Base-by-base conservation (phyloP, 2,113 vertebrate species). In the Hystrix cristata region DNA sequence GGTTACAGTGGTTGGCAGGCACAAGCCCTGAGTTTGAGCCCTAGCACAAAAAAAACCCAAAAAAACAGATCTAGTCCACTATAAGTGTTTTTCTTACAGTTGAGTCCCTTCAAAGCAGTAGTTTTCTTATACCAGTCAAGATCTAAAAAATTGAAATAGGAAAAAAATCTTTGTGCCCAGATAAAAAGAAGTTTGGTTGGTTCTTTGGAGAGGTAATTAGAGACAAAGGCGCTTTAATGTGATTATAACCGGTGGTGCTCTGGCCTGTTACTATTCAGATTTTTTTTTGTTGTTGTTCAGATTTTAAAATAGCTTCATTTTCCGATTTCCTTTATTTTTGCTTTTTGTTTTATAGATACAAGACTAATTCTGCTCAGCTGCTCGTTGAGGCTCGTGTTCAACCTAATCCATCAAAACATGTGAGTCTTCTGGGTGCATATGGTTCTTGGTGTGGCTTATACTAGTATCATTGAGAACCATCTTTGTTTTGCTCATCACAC, bases 311-410 rank as follows among this genome's bases (percentile, higher is more conserved):
- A 10, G 62, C 65, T 94, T 94, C 7, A 46, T 59, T 57, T 96
- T 91, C 46, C 87, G 64, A 97, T 87, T 97, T 57, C 69, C 62
- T 95, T 84, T 69, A 59, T 76, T 84, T 91, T 74, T 91, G 83
- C 85, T 92, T 98, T 98, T 81, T 97, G 95, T 86, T 92, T 98
- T 97, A 57, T 98, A 99, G 99, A 98, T 99, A 99, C 98, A 99
- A 99, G 98, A 99, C 99, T 97, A 99, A 99, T 98, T 99, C 99
- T 83, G 99, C 99, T 96, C 99, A 99, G 71, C 98, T 99, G 98
- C 99, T 99, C 87, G 99, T 99, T 67, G 99, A 99, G 34, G 99
- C 99, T 97, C 98, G 99, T 97, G 99, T 99, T 97, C 99, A 99
- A 97, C 99, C 99, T 97, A 99, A 97, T 98, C 98, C 98, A 98